Conservation (phyloP, 2,113 vertebrate species). For the Struthidea cinerea region DNA sequence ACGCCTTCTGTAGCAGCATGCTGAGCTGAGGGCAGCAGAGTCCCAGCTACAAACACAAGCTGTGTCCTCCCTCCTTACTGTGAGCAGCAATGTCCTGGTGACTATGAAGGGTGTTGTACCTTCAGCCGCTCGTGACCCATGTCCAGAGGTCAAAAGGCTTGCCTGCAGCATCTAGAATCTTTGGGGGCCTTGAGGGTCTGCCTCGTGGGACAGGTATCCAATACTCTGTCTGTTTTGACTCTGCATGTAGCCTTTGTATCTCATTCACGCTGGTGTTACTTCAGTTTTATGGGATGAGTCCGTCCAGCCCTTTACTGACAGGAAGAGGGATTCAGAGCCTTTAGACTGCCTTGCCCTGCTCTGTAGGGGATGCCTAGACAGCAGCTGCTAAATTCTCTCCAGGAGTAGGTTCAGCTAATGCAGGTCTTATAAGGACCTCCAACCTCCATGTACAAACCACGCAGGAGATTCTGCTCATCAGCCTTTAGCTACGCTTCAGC, state of each 20-base stretch:
- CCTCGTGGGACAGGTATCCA: background rate
- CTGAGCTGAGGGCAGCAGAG: background rate
- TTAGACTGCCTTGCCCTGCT: background rate
- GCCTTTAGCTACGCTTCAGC: background rate
- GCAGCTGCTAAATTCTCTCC: background rate
- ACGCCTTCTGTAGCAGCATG: fast-evolving
- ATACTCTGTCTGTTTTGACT: background rate
- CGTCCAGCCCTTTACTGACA: background rate
- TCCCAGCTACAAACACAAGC: background rate
- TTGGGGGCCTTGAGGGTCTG: fast-evolving
- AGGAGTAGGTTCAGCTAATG: background rate
- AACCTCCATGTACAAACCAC: background rate
- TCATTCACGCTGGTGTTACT: background rate
- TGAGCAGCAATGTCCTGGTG: background rate
- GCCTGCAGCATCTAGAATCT: background rate
- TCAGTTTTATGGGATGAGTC: background rate
- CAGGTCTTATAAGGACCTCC: background rate
- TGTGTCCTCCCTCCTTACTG: background rate
- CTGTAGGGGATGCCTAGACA: background rate
- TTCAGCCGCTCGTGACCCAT: background rate
- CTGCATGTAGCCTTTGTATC: background rate
- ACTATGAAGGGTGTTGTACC: fast-evolving
- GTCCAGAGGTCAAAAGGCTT: background rate
- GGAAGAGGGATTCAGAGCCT: background rate
- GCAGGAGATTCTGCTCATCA: background rate